Evolutionary conservation across 2,888 invertebrate genomes (phyloP), one percentile per base, ranked within the genome.

Genomic region (Loripinus fragilis): DNA sequence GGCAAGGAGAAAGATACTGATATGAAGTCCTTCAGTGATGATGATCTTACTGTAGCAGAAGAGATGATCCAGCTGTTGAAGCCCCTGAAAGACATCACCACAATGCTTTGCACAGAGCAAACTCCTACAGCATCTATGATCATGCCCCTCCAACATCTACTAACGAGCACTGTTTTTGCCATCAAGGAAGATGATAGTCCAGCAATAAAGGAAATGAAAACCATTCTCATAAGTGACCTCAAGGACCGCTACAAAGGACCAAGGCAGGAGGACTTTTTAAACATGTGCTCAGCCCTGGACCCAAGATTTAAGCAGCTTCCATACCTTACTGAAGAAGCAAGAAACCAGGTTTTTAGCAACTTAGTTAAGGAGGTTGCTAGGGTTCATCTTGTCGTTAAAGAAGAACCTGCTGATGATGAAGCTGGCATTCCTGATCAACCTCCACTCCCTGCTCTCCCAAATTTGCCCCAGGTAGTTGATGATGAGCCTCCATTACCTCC

Each of bases 11-110:
- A 41, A 30, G 76, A 71, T 17, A 66, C 45, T 1, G 33, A 45
- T 38, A 38, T 71, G 38, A 42, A 38, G n/a, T 42, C 41, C 5
- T 42, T 77, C 20, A 30, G 35, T 33, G 72, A 77, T 55, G 64
- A 60, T 7, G 68, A 68, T n/a, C 8, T 68, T 7, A 45, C 17
- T 5, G 2, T 69, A 25, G 78, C 78, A 50, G 60, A 68, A n/a
- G 68, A 72, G 17, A 38, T 74, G 17, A 17, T 64, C 0, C 8
- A 25, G 25, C 20, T 38, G 2, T 69, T 78, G 23, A 65, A 50
- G 41, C 78, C 78, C n/a, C 42, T 78, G 15, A 73, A 73, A 25
- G 60, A 73, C n/a, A 69, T 70, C 0, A 78, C 70, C n/a, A 38
- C 38, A 5, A 48, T 70, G 52, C 41, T 78, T 0, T 74, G 78